These are phyloP conservation scores for Choreutis nemorana DNA, from an alignment of 2,888 invertebrate species.

Conservation along the genomic window DNA sequence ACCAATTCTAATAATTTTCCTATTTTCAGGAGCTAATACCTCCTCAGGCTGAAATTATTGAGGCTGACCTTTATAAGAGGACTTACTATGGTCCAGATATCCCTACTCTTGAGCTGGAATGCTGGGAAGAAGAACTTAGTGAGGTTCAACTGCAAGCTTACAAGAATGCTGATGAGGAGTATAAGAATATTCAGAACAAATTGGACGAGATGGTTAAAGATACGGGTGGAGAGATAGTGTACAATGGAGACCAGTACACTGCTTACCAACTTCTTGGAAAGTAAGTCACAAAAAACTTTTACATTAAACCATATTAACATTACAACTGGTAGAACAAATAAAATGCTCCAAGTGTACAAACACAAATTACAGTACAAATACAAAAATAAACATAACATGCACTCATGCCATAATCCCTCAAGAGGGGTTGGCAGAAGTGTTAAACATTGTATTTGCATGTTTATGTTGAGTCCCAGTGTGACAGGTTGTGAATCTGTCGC, in stretches of 20 bases:
- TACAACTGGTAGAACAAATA: too few relatives aligned
- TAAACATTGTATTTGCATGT: too few relatives aligned
- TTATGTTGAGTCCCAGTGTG: too few relatives aligned
- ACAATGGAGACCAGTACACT: conserved; percentile 71
- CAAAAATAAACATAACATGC: too few relatives aligned
- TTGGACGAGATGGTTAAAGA: conserved; percentile 66
- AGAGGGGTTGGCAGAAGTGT: too few relatives aligned
- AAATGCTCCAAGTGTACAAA: too few relatives aligned
- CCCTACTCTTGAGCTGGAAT: conserved; percentile 71
- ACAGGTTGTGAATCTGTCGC: too few relatives aligned
- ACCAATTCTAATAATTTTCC: too few relatives aligned
- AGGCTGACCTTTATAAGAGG: conserved; percentile 53
- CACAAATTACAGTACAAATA: too few relatives aligned
- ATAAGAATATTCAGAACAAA: conserved; percentile 69
- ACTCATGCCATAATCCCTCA: too few relatives aligned
- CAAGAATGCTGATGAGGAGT: conserved; percentile 71
- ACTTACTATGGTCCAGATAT: conserved; percentile 61
- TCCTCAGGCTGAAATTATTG: conserved; percentile 55
- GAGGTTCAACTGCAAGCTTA: conserved; percentile 70
- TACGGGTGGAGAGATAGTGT: conserved; percentile 70
- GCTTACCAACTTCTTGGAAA: conserved; percentile 70
- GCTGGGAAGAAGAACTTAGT: conserved; percentile 75
- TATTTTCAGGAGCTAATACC: conserved; percentile 21
- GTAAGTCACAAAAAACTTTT: too few relatives aligned
- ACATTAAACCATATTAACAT: too few relatives aligned